Evolutionary conservation across 2,888 invertebrate genomes (phyloP), one percentile per base, ranked within the genome.

Genomic region (Brachyptera putata): DNA sequence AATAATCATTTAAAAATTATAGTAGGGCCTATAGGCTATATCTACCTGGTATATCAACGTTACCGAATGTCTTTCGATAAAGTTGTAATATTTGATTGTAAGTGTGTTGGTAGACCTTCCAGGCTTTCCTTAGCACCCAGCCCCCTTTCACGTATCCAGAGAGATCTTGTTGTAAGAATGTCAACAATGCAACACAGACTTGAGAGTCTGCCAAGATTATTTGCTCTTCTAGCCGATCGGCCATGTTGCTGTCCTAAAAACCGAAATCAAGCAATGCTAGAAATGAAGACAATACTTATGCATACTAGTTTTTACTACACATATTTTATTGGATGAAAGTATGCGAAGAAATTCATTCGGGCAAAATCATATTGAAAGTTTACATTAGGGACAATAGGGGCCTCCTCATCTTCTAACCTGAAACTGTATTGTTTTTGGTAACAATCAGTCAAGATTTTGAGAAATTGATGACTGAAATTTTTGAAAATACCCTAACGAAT

Each of bases 111-210:
- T 87, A 87, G 58, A 84, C 78, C 69, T 84, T 83, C 84, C 85
- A 87, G 0, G 86, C 84, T 70, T 83, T 84, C 25, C 86, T 73
- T 64, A 87, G 73, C 61, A 82, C 78, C 85, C 86, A 86, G 9
- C 84, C 84, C 1, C 84, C 85, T 66, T 79, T 82, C 56, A 86
- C 79, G 64, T 75, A 75, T 11, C 84, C 81, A 2, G 82, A 76
- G 48, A 85, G 73, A 69, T 86, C 85, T 70, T 84, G 84, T 66
- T 84, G 83, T 13, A 84, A 75, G 67, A 86, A 80, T 16, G 82
- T 82, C 37, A 87, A 73, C 55, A 84, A 79, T 0, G 86, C 84
- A 50, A 82, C 76, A 68, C 83, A 84, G 9, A 85, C 80, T 68
- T 84, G 79, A 9, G 82, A 79, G 69, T 87, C 86, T 0, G 85